Base-by-base conservation (phyloP, 2,888 invertebrate species). In the Xestia ashworthii region DNA sequence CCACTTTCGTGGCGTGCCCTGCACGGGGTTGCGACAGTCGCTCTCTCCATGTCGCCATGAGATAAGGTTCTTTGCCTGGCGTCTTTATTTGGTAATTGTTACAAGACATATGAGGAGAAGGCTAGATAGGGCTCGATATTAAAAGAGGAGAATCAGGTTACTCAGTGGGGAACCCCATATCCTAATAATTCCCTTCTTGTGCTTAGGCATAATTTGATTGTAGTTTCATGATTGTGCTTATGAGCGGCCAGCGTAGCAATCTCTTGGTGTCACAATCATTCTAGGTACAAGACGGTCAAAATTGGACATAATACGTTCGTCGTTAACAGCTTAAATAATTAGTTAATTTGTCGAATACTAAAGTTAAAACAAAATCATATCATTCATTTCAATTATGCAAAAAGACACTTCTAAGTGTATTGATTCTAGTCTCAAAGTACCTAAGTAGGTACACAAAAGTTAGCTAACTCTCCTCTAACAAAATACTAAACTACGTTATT, bases 401-500 rank as follows among this genome's bases (percentile, higher is more conserved):
- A 55, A 55, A n/a, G 11, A 9, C n/a, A 55, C n/a, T 55, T 55
- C n/a, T 5, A 32, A 32, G 32, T 32, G 32, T 32, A 32, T 32
- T 1, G 25, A 16, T 25, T 32, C 3, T 58, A 25, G 14, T 32
- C 41, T 64, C 6, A 25, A 25, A 46, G 4, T 67, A 32, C 32
- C 32, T 32, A 32, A 32, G 3, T 32, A 32, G 3, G 3, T 32
- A 32, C 58, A 58, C 58, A 9, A 62, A 53, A 71, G 22, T 25
- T 12, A 16, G 5, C 19, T 12, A 70, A 55, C 14, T 41, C 9
- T 80, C 38, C 44, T 25, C 14, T 8, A 14, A 38, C 48, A 44
- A 58, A 62, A 69, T 32, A 65, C 50, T 38, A 32, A 58, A 76
- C 69, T 5, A 66, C 14, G 3, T 66, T 60, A 70, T 70, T 48